Evolutionary conservation across 2,797 vertebrate genomes (phyloP), one percentile per base, ranked within the genome.

Genomic region (Menidia menidia): DNA sequence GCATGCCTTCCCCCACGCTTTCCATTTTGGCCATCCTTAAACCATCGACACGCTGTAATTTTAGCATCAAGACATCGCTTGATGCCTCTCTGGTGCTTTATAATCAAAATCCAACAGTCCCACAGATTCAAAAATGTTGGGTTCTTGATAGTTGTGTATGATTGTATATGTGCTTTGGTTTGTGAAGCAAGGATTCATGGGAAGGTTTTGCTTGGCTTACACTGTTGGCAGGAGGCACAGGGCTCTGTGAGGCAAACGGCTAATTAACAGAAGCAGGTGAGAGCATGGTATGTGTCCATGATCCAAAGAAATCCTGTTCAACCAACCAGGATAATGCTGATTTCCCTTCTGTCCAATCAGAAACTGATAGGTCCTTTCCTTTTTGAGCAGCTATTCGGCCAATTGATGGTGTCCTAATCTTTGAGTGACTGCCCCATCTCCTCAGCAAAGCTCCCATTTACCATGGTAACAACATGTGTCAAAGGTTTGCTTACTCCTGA

Each of bases 251-350:
- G 78, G 84, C 88, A 67, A 86, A 74, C 84, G 79, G 85, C 89
- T 93, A 92, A 92, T 93, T 93, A 93, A 85, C 81, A 67, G 79
- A 78, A 88, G 86, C 90, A 89, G 91, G 93, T 92, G 92, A 92
- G 89, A 91, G 91, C 86, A 88, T 78, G 74, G 80, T 12, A 73
- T 73, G 79, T 75, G 77, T 89, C 83, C 59, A 8, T 30, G 71
- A 80, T 88, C 83, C 78, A 80, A 73, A 88, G 80, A 85, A 75
- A 30, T 64, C 6, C 65, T 80, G 73, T 63, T 80, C 63, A 61
- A 68, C 90, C 89, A 83, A 90, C 80, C 85, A 78, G 71, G 32
- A 75, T 70, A 33, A 18, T 0, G 31, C 45, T 3, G 54, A 25
- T 71, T 75, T 68, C 60, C 56, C 59, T 45, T 73, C 60, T 41